A percentile compares a stretch with the other conserved stretches of the same genome.
These are phyloP conservation scores for Drosophila falleni DNA, from an alignment of 2,888 invertebrate species.

Conservation along the genomic window DNA sequence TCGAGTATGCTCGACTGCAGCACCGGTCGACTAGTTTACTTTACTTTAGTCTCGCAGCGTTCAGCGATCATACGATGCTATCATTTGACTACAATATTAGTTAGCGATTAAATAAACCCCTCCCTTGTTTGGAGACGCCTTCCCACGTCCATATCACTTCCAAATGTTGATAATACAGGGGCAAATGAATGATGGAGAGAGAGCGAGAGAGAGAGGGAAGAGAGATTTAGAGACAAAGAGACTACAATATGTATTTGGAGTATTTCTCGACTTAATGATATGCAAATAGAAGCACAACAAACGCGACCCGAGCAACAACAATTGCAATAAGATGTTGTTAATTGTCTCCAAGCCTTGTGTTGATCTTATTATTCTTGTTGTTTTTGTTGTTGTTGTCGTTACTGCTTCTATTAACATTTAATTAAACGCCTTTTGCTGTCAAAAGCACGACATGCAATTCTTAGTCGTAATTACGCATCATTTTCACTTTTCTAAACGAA, in stretches of 20 bases:
- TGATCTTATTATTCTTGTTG: constrained; percentile 21
- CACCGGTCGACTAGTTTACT: too few species aligned
- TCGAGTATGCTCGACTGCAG: too few species aligned
- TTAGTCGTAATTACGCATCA: constrained; percentile 50
- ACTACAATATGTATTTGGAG: constrained; percentile 49
- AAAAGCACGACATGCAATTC: constrained; percentile 54
- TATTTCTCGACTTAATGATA: constrained; percentile 68
- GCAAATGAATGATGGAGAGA: constrained; percentile 4
- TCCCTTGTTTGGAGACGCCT: neutral
- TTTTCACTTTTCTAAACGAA: constrained; percentile 69
- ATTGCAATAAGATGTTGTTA: constrained; percentile 54
- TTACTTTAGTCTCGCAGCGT: too few species aligned
- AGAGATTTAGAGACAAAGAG: neutral
- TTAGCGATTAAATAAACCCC: neutral
- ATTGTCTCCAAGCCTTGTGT: constrained; percentile 52
- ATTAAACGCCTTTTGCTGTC: constrained; percentile 75
- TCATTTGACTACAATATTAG: too few species aligned
- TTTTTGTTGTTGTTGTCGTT: constrained; percentile 42
- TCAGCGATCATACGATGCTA: too few species aligned
- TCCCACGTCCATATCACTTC: constrained; percentile 1
- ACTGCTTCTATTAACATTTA: constrained; percentile 72
- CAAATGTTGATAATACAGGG: constrained; percentile 64
- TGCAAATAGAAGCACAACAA: constrained; percentile 69
- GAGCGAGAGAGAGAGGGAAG: constrained; percentile 2
- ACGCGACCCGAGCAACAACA: constrained; percentile 40